Evolutionary conservation across 1,140 invertebrate genomes (phyloP).

Genomic region (Drosophila rhopaloa): DNA sequence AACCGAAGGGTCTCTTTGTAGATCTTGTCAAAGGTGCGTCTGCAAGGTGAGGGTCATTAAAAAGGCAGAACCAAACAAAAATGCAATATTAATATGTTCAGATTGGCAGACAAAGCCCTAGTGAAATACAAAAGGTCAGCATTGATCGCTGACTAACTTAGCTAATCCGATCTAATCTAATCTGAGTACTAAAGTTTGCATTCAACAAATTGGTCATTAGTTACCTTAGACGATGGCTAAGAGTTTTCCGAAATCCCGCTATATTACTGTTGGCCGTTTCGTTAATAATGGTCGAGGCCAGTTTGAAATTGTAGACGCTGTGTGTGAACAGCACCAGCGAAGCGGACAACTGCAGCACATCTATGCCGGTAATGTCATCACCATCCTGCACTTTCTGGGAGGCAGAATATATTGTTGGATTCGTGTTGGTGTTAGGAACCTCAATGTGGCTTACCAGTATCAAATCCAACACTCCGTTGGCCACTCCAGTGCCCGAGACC

Average conservation of each 20-base stretch:
- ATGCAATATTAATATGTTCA: no score
- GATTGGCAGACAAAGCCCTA: no score
- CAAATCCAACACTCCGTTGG: slow-evolving; percentile 56
- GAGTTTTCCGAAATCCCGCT: slow-evolving; percentile 44
- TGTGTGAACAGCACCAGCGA: slow-evolving; percentile 68
- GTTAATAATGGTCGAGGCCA: slow-evolving; percentile 70
- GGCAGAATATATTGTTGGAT: background rate
- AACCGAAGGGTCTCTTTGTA: slow-evolving; percentile 67
- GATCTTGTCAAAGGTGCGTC: slow-evolving; percentile 67
- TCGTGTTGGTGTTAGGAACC: background rate
- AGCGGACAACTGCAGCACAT: slow-evolving; percentile 62
- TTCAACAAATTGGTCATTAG: background rate
- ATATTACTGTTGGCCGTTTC: slow-evolving; percentile 47
- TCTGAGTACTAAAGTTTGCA: background rate
- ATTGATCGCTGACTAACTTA: no score
- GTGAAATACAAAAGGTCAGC: no score
- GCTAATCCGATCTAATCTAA: no score
- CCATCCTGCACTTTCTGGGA: slow-evolving; percentile 61
- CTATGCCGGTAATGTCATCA: slow-evolving; percentile 61
- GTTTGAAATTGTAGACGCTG: slow-evolving; percentile 66
- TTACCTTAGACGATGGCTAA: slow-evolving; percentile 65
- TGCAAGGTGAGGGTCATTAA: slow-evolving; percentile 13
- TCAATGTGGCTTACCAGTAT: slow-evolving; percentile 45
- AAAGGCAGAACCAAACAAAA: no score
- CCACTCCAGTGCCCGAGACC: slow-evolving; percentile 59